phyloP scores from a whole-genome alignment of 2,888 invertebrate species.

The Xylocampa areola region DNA sequence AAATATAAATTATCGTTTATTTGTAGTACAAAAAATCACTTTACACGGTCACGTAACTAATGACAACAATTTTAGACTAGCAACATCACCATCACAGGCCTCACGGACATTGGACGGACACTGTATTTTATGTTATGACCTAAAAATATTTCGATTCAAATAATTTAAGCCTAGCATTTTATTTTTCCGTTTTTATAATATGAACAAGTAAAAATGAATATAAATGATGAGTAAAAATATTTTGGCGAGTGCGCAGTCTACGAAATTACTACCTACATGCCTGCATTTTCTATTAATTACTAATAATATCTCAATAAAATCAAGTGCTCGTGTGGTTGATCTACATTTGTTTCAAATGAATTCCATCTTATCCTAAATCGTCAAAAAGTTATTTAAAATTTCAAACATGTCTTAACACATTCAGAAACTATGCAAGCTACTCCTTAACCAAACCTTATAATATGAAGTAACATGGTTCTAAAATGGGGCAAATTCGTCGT shows the following conservation, averaged over 20 bases:
- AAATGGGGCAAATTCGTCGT: conserved; percentile 43
- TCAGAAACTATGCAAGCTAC: conserved; percentile 20
- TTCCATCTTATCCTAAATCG: conserved; percentile 23
- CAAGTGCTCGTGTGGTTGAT: conserved; percentile 31
- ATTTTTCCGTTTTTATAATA: conserved; percentile 48
- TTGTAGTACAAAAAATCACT: conserved; percentile 75
- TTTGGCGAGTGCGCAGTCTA: conserved; percentile 84
- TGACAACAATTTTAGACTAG: conserved; percentile 60
- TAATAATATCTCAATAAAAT: conserved; percentile 31
- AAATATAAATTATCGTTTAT: conserved; percentile 67
- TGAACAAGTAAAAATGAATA: conserved; percentile 33
- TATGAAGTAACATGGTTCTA: conserved; percentile 25
- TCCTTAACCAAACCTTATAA: conserved; percentile 15
- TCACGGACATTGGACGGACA: conserved; percentile 29
- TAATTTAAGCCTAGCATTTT: conserved; percentile 39
- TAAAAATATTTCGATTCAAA: conserved; percentile 26
- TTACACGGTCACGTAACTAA: conserved; percentile 60
- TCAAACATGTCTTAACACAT: conserved; percentile 12
- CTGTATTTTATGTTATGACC: conserved; percentile 15
- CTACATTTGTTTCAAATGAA: conserved; percentile 25
- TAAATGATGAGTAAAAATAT: conserved; percentile 53
- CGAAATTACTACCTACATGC: conserved; percentile 54
- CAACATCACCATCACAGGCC: conserved; percentile 41
- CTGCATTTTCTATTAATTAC: conserved; percentile 32
- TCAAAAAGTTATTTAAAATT: conserved; percentile 23